Percentiles rank a stretch among this genome's conserved stretches.
These are phyloP conservation scores for Eulemur rubriventer DNA, from an alignment of 2,797 vertebrate genomes.

Conservation along the genomic window DNA sequence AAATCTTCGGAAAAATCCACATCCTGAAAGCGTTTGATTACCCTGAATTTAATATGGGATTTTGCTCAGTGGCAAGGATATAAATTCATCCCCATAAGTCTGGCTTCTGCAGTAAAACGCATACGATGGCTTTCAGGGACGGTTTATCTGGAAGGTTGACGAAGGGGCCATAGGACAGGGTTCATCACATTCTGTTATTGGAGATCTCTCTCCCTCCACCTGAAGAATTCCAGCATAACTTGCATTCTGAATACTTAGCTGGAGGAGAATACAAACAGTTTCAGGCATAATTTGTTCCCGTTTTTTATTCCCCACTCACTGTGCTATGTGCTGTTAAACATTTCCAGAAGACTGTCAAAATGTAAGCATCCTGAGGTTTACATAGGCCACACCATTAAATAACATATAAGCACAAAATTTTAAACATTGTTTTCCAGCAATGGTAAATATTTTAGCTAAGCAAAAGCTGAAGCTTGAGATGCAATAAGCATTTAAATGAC, in stretches of 20 bases:
- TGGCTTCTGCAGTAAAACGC: slow-evolving; percentile 45
- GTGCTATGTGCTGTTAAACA: slow-evolving; percentile 73
- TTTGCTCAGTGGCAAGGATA: slow-evolving; percentile 59
- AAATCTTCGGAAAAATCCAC: slow-evolving; percentile 70
- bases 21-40: slow-evolving; percentile 71
- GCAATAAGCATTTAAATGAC: slow-evolving; percentile 68
- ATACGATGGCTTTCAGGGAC: neutral
- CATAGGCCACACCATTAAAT: slow-evolving; percentile 73
- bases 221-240: neutral
- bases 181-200: neutral
- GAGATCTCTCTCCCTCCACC: neutral
- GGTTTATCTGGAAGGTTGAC: neutral
- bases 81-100: slow-evolving; percentile 51
- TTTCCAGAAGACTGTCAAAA: slow-evolving; percentile 79
- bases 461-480: slow-evolving; percentile 72
- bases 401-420: slow-evolving; percentile 73
- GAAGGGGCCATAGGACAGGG: neutral
- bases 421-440: slow-evolving; percentile 76
- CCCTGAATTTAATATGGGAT: slow-evolving; percentile 58
- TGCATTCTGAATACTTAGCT: neutral
- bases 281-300: slow-evolving; percentile 72
- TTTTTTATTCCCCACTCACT: slow-evolving; percentile 61
- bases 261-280: neutral
- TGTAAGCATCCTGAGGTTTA: slow-evolving; percentile 72
- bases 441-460: slow-evolving; percentile 69